Evolutionary conservation across 2,888 invertebrate species (phyloP), one percentile per base, ranked within the genome.

Genomic region (Cosmia pyralina): DNA sequence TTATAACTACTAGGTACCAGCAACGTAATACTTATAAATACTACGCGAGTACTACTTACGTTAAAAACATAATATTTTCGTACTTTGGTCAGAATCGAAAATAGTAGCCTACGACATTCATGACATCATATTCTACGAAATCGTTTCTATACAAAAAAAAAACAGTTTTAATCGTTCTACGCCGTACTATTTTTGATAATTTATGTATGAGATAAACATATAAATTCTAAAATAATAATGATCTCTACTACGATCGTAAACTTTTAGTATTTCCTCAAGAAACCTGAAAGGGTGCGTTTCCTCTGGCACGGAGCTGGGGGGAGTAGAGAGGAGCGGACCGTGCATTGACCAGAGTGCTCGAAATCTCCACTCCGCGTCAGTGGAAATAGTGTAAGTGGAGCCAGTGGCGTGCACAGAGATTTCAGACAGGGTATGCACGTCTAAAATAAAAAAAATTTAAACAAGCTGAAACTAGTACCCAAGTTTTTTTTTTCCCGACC

Each of bases 21-120:
- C 50, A 38, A 73, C 62, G 81, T 75, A 81, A 83, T 69, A 55
- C 22, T 71, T 84, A 79, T 85, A 67, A 84, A 79, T 85, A 83
- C 63, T 67, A 66, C 38, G 53, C 59, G 41, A 50, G 15, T 64
- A 70, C 57, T 55, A 28, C 28, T 28, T 28, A 69, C 62, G 57
- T 44, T 28, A 62, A 65, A 38, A 71, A 53, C 50, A 41, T 65
- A 71, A 57, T 60, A 46, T 38, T 81, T 65, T 34, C 34, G 41
- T 48, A 41, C 44, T 62, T 50, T 52, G 46, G 57, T 58, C 67
- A 53, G 34, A 69, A 55, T 63, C 44, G 19, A 76, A 84, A 84
- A 79, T 73, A 76, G 72, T 72, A 28, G 41, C 19, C 69, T 74
- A 77, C 79, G 72, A 58, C 73, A 85, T 60, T 28, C 44, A 81